A percentile compares a stretch with the other conserved stretches of the same genome.
These are phyloP conservation scores for Pipistrellus kuhlii DNA, from an alignment of 2,797 vertebrate genomes.

Conservation along the genomic window DNA sequence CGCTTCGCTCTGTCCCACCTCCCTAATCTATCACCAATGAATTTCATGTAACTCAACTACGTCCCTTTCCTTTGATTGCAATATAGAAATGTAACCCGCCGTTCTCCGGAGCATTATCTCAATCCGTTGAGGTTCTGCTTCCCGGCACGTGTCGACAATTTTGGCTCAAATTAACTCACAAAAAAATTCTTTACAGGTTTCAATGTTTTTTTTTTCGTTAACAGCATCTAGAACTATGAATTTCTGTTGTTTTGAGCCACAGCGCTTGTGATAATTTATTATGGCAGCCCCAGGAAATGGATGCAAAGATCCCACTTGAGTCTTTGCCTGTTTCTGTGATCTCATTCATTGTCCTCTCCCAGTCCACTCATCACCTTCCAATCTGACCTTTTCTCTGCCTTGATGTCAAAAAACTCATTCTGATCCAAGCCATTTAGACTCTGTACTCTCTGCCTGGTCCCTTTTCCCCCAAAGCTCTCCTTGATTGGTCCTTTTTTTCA, in stretches of 20 bases:
- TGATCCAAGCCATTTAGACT: background rate
- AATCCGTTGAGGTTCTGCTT: too few relatives aligned
- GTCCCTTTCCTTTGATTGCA: too few relatives aligned
- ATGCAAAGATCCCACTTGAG: background rate
- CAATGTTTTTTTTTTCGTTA: too few relatives aligned
- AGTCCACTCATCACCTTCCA: background rate
- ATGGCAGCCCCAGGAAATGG: background rate
- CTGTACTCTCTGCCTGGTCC: background rate
- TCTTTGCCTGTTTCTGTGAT: background rate
- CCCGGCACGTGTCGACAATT: too few relatives aligned
- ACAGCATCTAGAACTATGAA: background rate
- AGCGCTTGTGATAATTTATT: background rate
- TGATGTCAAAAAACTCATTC: background rate
- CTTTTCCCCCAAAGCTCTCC: background rate
- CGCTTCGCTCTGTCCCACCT: too few relatives aligned
- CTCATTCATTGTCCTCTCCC: background rate
- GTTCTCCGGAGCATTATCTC: too few relatives aligned
- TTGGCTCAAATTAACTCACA: too few relatives aligned
- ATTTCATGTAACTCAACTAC: too few relatives aligned
- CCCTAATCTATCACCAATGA: too few relatives aligned
- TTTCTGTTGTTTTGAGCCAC: background rate
- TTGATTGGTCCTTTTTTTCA: background rate
- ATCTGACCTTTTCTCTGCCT: background rate
- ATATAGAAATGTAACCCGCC: too few relatives aligned
- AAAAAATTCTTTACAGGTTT: too few relatives aligned